phyloP scores from a whole-genome alignment of 2,797 vertebrate genomes.

The Crax fasciolata region DNA sequence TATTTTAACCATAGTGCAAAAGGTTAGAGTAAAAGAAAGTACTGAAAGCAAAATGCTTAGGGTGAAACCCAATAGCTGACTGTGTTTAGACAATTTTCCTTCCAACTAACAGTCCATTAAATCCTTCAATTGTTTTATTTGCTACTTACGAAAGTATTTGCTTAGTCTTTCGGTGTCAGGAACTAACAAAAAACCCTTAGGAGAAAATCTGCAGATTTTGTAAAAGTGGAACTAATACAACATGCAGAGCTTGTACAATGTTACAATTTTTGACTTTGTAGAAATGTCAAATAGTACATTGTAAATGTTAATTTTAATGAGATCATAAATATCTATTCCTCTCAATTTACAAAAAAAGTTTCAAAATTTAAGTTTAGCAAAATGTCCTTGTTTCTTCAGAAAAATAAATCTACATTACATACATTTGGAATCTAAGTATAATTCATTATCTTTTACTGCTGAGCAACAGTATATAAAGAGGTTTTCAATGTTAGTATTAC shows the following conservation, averaged over 20 bases:
- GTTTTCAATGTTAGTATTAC: background rate
- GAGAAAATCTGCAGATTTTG: conserved; percentile 8
- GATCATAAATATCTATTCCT: background rate
- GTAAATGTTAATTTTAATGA: background rate
- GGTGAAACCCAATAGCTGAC: background rate
- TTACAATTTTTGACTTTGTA: background rate
- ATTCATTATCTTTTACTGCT: conserved; percentile 1
- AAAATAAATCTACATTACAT: conserved; percentile 4
- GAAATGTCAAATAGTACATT: background rate
- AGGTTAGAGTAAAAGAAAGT: conserved; percentile 40
- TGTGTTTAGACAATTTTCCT: conserved; percentile 33
- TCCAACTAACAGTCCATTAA: conserved; percentile 54
- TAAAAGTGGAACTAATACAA: background rate
- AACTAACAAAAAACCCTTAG: conserved; percentile 45
- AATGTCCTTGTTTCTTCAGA: background rate
- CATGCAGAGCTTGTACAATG: background rate
- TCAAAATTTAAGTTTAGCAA: background rate
- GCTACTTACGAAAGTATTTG: conserved; percentile 28
- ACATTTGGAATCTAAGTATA: background rate
- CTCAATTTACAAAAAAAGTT: background rate
- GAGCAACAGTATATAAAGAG: background rate
- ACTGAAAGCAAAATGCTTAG: conserved; percentile 45
- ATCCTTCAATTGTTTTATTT: conserved; percentile 66
- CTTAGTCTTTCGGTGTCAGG: conserved; percentile 34
- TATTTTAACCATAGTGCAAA: conserved; percentile 22